Evolutionary conservation across 1,140 invertebrate species (phyloP).

Genomic region (Drosophila navojoa): DNA sequence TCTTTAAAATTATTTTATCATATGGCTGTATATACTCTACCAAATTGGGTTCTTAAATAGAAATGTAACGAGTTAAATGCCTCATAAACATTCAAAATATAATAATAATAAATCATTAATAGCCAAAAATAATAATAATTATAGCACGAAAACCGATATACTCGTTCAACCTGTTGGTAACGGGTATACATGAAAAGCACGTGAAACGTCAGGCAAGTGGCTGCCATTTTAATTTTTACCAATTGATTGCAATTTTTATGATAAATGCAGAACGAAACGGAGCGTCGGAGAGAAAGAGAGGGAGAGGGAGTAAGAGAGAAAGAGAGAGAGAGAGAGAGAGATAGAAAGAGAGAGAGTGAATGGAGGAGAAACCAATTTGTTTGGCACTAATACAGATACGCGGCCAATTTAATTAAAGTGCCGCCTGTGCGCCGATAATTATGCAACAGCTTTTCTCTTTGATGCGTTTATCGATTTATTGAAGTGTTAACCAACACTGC

Average conservation of each 20-base stretch:
- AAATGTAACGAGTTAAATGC: too few relatives aligned
- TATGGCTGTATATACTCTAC: too few relatives aligned
- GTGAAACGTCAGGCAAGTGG: constrained; percentile 28
- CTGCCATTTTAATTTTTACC: constrained; percentile 46
- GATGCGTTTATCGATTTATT: constrained; percentile 81
- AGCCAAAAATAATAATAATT: too few relatives aligned
- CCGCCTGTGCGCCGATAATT: constrained; percentile 62
- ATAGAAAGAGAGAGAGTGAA: not conserved
- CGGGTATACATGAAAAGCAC: not conserved
- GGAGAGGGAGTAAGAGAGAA: not conserved
- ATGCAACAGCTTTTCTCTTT: constrained; percentile 77
- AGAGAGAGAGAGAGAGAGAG: not conserved
- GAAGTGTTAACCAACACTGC: constrained; percentile 76
- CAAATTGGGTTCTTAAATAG: too few relatives aligned
- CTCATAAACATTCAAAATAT: too few relatives aligned
- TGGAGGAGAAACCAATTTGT: not conserved
- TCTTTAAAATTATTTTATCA: too few relatives aligned
- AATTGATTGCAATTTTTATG: constrained; percentile 78
- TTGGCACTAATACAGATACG: constrained; percentile 41
- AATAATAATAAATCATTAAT: too few relatives aligned
- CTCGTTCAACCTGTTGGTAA: not conserved
- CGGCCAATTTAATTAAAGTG: constrained; percentile 71
- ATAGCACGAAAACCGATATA: not conserved
- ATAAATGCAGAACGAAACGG: constrained; percentile 49
- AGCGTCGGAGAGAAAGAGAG: not conserved